phyloP scores from a whole-genome alignment of 2,888 invertebrate genomes.

The Aporophyla nigra region DNA sequence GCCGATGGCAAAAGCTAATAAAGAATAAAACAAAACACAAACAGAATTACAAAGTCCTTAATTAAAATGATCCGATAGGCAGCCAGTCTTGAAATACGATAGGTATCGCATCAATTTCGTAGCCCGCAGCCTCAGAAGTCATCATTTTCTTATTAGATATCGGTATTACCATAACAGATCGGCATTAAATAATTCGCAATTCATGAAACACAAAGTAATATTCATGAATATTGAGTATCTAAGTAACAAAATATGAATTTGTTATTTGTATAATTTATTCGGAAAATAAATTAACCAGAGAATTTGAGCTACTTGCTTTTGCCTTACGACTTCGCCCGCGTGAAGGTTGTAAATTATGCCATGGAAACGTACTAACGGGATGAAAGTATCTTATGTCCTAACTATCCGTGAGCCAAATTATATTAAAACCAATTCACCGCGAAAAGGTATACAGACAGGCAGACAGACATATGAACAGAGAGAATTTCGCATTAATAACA shows the following conservation, averaged over 20 bases:
- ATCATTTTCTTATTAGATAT: conserved; percentile 48
- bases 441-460: background rate
- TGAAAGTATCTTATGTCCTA: too few species aligned
- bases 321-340: background rate
- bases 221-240: conserved; percentile 57
- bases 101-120: conserved; percentile 38
- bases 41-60: conserved; percentile 34
- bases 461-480: too few species aligned
- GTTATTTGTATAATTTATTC: conserved; percentile 37
- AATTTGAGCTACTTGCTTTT: conserved; percentile 2
- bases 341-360: background rate
- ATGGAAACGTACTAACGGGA: background rate
- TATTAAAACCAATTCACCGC: background rate
- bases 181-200: conserved; percentile 52
- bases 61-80: conserved; percentile 45
- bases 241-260: conserved; percentile 35
- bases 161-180: conserved; percentile 60
- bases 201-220: conserved; percentile 51
- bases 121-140: conserved; percentile 40
- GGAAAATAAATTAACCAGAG: conserved; percentile 20
- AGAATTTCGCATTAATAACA: background rate
- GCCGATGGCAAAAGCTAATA: too few species aligned
- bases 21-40: conserved; percentile 8
- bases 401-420: background rate
- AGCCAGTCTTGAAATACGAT: conserved; percentile 29